Evolutionary conservation across 2,797 vertebrate genomes (phyloP), one percentile per base, ranked within the genome.

Genomic region (Lutjanus campechanus): DNA sequence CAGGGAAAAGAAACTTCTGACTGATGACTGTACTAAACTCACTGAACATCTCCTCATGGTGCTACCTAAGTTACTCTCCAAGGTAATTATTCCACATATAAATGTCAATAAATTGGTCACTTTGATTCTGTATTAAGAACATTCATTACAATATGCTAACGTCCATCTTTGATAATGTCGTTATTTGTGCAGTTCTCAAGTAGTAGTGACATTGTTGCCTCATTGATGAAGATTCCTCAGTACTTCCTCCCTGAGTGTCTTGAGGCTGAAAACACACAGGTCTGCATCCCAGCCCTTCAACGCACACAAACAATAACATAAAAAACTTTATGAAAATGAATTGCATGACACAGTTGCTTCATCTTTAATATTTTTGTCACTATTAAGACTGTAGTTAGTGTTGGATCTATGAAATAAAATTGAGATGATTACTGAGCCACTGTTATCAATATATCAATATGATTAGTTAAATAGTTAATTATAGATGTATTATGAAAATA

Each of bases 171-270:
- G 29, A 36, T 55, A 7, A 41, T 46, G 15, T 54, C 80, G 74
- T n/a, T 73, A 62, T 91, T 72, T 78, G 43, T 79, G 51, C 90
- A 98, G 97, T 98, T 96, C 94, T 96, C 96, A 68, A 76, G 89
- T 69, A 93, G 95, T 84, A 79, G 85, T 75, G 95, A 96, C 70
- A 92, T 95, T 70, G 91, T 96, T 72, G 91, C 95, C 72, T 96
- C 93, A 61, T 94, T 99, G 81, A 93, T 98, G 85, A 97, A 94
- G 94, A 97, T 98, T 82, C 96, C 96, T 80, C 97, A 96, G 86
- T 97, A 95, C 92, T 98, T 97, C 67, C 88, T 97, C 88, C 87
- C 94, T 13, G 95, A 96, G 60, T 77, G 93, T 85, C 95, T 90
- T 47, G 85, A 80, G 20, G 85, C 78, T 0, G 93, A 88, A 82